Evolutionary conservation across 2,888 invertebrate genomes (phyloP), one percentile per base, ranked within the genome.

Genomic region (Lasioglossum morio): DNA sequence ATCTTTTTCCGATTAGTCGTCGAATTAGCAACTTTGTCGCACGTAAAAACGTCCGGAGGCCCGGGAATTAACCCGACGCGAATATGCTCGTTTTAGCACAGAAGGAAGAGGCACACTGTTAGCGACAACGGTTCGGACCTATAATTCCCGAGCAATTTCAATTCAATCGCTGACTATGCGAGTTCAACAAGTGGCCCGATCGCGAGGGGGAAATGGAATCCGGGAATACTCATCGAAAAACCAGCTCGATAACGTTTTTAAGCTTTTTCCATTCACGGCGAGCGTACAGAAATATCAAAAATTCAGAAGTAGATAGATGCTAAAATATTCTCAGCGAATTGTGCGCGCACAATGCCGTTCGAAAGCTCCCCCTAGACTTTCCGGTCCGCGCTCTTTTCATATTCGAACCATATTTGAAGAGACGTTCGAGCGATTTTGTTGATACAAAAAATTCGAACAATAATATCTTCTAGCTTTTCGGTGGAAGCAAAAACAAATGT

Each of bases 101-200:
- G n/a, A 40, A 40, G 23, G 69, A n/a, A 70, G 40, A 23, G 4
- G 23, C n/a, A 12, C n/a, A 40, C 37, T 14, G 12, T 70, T 40
- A 70, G n/a, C 69, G 37, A 40, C 69, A 70, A 37, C 23, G 23
- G 37, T n/a, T 23, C 12, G n/a, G 40, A 70, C 10, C 69, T 40
- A 70, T 70, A 70, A 70, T 70, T 37, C 69, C 37, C 69, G n/a
- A 70, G 69, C 69, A 70, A 70, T 70, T 70, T 37, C 40, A 37
- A 70, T 70, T 37, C 69, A 70, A 70, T 70, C 23, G 69, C 69
- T 40, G 69, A 70, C 37, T 70, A 70, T 40, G 40, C n/a, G 69
- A n/a, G 69, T 40, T 37, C 69, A 70, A 70, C 69, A 70, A 70
- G 69, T 70, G 69, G 37, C 69, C 23, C 23, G 69, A n/a, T 70